Conservation (phyloP, 2,888 invertebrate genomes). For the Sabatieria punctata region DNA sequence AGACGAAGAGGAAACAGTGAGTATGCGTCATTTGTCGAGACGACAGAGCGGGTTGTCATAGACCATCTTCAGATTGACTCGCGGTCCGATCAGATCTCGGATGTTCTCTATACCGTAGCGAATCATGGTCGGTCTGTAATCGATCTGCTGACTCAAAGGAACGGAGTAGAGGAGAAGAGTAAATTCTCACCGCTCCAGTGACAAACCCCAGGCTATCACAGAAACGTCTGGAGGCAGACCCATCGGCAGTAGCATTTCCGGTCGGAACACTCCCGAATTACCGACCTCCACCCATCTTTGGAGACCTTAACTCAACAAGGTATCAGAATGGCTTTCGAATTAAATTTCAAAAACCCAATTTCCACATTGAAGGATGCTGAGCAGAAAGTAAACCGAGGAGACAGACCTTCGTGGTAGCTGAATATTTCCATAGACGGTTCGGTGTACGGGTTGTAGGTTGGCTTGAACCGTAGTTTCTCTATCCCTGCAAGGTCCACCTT, state of each 20-base stretch:
- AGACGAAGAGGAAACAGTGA: constrained; percentile 1
- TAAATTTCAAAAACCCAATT: too few relatives aligned
- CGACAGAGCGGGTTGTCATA: constrained; percentile 80
- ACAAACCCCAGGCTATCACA: constrained; percentile 92
- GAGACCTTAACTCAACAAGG: constrained; percentile 39
- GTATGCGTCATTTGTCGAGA: constrained; percentile 46
- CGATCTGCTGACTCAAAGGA: too few relatives aligned
- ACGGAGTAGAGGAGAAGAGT: too few relatives aligned
- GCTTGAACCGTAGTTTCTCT: constrained; percentile 71
- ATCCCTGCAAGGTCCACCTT: constrained; percentile 39
- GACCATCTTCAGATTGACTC: constrained; percentile 87
- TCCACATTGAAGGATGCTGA: too few relatives aligned
- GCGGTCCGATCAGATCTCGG: constrained; percentile 84
- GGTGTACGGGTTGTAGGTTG: constrained; percentile 97
- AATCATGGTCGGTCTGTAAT: constrained; percentile 84
- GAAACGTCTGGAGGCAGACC: constrained; percentile 77
- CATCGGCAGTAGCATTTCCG: constrained; percentile 94
- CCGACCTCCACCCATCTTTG: constrained; percentile 72
- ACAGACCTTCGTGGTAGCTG: constrained; percentile 72
- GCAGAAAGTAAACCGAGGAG: too few relatives aligned
- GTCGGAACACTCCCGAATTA: constrained; percentile 91
- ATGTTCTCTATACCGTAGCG: constrained; percentile 94
- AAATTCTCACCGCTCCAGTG: constrained; percentile 52
- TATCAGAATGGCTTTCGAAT: too few relatives aligned
- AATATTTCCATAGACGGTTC: constrained; percentile 99